Conservation (phyloP, 2,113 vertebrate genomes). For the Delphinapterus leucas region DNA sequence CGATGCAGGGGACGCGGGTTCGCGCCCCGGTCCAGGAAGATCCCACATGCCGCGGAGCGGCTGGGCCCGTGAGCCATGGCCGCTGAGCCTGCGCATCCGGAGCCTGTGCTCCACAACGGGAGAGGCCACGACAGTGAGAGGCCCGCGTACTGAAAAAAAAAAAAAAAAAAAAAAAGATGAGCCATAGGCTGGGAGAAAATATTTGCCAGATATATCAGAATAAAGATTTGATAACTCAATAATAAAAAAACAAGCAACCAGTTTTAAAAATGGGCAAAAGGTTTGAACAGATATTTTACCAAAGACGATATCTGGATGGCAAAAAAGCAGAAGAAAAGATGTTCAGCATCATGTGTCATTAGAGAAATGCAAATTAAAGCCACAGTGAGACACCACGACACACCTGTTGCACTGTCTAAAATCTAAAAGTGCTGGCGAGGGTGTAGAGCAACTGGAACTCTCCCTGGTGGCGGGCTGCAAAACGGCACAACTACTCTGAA, state of each 20-base stretch:
- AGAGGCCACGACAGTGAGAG: no score
- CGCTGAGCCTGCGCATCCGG: no score
- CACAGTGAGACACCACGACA: background rate
- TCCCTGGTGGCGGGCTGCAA: background rate
- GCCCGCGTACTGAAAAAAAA: no score
- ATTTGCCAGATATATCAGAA: background rate
- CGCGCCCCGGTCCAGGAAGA: no score
- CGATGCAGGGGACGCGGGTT: no score
- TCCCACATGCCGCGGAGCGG: no score
- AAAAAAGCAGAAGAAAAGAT: background rate
- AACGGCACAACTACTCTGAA: no score
- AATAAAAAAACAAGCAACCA: background rate
- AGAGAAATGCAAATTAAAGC: background rate
- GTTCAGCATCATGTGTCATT: background rate
- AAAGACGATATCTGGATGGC: background rate
- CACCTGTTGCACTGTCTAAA: background rate
- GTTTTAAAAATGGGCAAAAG: background rate
- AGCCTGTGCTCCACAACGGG: no score
- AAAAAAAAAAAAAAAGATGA: background rate
- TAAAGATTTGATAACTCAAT: background rate
- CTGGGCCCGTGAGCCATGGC: no score
- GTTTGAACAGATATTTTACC: background rate
- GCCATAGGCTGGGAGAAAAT: background rate
- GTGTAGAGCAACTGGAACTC: no score
- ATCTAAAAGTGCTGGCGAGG: background rate